Conservation (phyloP, 2,888 invertebrate species). For the Rhimphoctona megacephalus region DNA sequence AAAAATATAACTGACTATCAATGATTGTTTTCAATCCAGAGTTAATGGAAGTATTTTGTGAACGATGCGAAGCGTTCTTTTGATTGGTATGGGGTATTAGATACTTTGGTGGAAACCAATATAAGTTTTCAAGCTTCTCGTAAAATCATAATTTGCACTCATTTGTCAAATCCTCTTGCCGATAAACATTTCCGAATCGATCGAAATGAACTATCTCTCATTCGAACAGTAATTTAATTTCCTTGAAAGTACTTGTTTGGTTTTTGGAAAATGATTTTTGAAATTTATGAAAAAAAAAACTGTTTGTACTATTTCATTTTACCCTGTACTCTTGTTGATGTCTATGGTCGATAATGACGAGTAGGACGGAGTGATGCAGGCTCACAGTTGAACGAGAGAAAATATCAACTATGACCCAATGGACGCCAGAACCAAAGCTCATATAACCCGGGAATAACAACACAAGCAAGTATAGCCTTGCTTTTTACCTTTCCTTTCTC, state of each 20-base stretch:
- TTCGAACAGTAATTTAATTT: not conserved
- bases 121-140: not conserved
- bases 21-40: no score
- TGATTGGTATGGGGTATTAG: not conserved
- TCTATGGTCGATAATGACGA: constrained; percentile 38
- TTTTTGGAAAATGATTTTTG: not conserved
- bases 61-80: not conserved
- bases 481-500: constrained; percentile 14
- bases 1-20: no score
- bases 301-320: not conserved
- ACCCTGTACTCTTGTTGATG: not conserved
- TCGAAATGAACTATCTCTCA: no score
- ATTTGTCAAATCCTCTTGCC: not conserved
- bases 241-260: not conserved
- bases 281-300: not conserved
- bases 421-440: constrained; percentile 3
- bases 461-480: not conserved
- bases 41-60: no score
- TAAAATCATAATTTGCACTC: not conserved
- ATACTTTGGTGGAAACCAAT: not conserved
- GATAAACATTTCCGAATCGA: no score
- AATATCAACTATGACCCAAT: constrained; percentile 41
- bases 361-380: constrained; percentile 29
- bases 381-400: constrained; percentile 29
- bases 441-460: constrained; percentile 24